Evolutionary conservation across 2,888 invertebrate genomes (phyloP), one percentile per base, ranked within the genome.

Genomic region (Andrena haemorrhoa): DNA sequence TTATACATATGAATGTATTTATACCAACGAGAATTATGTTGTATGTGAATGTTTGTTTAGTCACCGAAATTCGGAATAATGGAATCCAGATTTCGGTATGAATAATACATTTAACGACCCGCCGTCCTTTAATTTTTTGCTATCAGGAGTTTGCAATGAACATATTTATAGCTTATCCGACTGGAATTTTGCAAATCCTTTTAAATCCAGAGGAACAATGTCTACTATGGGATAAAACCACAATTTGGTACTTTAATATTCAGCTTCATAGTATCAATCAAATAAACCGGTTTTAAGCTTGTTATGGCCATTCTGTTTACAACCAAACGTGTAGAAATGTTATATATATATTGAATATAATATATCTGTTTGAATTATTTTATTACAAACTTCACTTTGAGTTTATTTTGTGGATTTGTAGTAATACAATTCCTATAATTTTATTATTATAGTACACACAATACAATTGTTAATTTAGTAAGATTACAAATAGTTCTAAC

Each of bases 201-300:
- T 51, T 53, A 20, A 53, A 53, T 53, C 20, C 53, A 53, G 53
- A 8, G 53, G 8, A 53, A 53, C n/a, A 53, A 53, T 23, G 53
- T 53, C 8, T 23, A 23, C 53, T 53, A 23, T 20, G 53, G 8
- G 2, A 20, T 53, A 20, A 53, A 53, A 53, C 2, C 7, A 53
- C 23, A 53, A 20, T 8, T 53, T 53, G 7, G 20, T 53, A 23
- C 51, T 41, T 53, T 53, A 53, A 53, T 53, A 53, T 20, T 53
- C 53, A 53, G 20, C 8, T 20, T 53, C 23, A 20, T 20, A 53
- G 23, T 35, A 23, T 35, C 20, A 16, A 60, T 31, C 23, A 23
- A 47, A 41, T 2, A 26, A 47, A 64, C 41, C 23, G 26, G 41
- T 16, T 26, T 64, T 41, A 47, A 63, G 20, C 35, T 23, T 35